Evolutionary conservation across 2,888 invertebrate species (phyloP).

Genomic region (Sphecodes monilicornis): DNA sequence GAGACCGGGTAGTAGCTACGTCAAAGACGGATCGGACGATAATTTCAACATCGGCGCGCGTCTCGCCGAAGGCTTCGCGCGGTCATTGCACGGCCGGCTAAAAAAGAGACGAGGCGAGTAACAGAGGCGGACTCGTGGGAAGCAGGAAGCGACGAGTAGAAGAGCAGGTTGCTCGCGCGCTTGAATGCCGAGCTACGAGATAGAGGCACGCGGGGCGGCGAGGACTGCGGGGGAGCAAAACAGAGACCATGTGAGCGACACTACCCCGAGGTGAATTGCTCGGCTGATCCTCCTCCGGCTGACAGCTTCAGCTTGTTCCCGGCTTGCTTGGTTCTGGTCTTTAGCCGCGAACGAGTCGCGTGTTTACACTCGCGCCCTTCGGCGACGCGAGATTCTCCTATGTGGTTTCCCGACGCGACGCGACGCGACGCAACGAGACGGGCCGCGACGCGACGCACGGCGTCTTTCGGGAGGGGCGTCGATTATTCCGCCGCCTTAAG

Average conservation of each 20-base stretch:
- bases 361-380: neutral
- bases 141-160: neutral
- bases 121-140: neutral
- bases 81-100: conserved; percentile 19
- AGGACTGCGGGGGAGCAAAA: conserved; percentile 59
- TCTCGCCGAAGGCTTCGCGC: conserved; percentile 20
- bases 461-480: neutral
- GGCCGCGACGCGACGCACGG: neutral
- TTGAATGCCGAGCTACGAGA: conserved; percentile 48
- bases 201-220: conserved; percentile 60
- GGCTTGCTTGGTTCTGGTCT: neutral
- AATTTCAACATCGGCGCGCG: conserved; percentile 4
- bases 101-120: neutral
- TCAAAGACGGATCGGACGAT: neutral
- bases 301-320: neutral
- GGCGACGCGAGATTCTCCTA: neutral
- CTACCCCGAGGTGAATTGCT: conserved; percentile 24
- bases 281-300: neutral
- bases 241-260: conserved; percentile 64
- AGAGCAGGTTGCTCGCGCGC: conserved; percentile 19
- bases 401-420: too few relatives aligned
- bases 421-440: neutral
- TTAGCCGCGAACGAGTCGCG: conserved; percentile 6
- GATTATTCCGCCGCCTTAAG: neutral
- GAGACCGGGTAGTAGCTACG: neutral